Conservation (phyloP, 1,140 invertebrate genomes). For the Mactra quadrangularis region DNA sequence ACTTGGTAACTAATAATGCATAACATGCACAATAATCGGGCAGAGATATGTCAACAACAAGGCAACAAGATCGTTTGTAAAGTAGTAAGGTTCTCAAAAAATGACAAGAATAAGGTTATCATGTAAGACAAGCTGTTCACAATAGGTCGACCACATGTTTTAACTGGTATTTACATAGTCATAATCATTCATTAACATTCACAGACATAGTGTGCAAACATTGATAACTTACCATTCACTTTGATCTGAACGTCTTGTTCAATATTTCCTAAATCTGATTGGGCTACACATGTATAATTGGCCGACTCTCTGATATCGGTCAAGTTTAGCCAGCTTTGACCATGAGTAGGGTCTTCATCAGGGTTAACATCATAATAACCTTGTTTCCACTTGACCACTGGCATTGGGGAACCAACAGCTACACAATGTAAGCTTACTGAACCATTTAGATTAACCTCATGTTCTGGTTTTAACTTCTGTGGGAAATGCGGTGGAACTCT, state of each 20-base stretch:
- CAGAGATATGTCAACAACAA: too few species aligned
- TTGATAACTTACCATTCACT: constrained; percentile 94
- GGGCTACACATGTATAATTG: constrained; percentile 98
- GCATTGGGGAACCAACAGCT: constrained; percentile 98
- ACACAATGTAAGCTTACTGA: constrained; percentile 97
- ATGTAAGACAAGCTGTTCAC: constrained; percentile 1
- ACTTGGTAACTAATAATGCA: too few species aligned
- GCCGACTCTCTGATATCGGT: constrained; percentile 94
- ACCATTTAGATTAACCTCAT: constrained; percentile 95
- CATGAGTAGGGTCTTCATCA: constrained; percentile 84
- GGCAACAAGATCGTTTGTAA: too few species aligned
- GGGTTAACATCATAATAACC: constrained; percentile 92
- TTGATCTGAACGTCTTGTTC: constrained; percentile 94
- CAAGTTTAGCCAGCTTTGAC: constrained; percentile 92
- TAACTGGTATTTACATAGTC: constrained; percentile 3
- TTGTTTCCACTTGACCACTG: constrained; percentile 97
- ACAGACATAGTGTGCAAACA: background rate
- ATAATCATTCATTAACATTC: constrained; percentile 15
- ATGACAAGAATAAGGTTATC: too few species aligned
- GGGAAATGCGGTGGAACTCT: constrained; percentile 97
- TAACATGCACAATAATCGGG: too few species aligned
- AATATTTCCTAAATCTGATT: constrained; percentile 96
- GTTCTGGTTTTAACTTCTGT: constrained; percentile 92
- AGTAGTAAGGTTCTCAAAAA: too few species aligned
- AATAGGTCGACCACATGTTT: constrained; percentile 23